Evolutionary conservation across 2,888 invertebrate genomes (phyloP).

Genomic region (Heteromurus nitidus): DNA sequence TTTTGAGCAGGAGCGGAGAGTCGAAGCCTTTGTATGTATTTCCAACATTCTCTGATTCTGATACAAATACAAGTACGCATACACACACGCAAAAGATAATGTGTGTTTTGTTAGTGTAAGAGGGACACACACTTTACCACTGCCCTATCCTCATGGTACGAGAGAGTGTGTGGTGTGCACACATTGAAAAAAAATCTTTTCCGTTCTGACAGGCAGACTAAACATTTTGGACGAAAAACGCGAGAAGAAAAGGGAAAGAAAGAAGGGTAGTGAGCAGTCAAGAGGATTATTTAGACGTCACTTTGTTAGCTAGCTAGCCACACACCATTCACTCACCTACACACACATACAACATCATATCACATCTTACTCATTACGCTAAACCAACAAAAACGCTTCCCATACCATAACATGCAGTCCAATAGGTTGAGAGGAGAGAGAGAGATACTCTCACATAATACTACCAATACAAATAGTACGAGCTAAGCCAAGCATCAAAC

Average conservation of each 20-base stretch:
- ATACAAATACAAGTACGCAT: not conserved
- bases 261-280: slow-evolving; percentile 56
- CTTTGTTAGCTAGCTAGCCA: slow-evolving; percentile 64
- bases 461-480: slow-evolving; percentile 58
- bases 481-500: slow-evolving; percentile 68
- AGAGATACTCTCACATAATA: slow-evolving; percentile 23
- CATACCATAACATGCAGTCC: slow-evolving; percentile 32
- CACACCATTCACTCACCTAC: slow-evolving; percentile 61
- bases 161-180: not conserved
- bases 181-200: slow-evolving; percentile 57
- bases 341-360: slow-evolving; percentile 39
- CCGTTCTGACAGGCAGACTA: slow-evolving; percentile 55
- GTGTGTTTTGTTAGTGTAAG: slow-evolving; percentile 5
- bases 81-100: not conserved
- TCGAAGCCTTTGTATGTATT: not conserved
- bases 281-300: slow-evolving; percentile 68
- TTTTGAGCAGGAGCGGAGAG: too few relatives aligned
- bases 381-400: slow-evolving; percentile 62
- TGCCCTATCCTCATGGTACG: too few relatives aligned
- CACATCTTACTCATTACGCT: slow-evolving; percentile 62
- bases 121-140: not conserved
- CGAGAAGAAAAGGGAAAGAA: slow-evolving; percentile 34
- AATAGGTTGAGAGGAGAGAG: too few relatives aligned
- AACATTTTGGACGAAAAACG: slow-evolving; percentile 43
- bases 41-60: not conserved